Evolutionary conservation across 2,888 invertebrate species (phyloP).

Genomic region (Gasteruption jaculator): DNA sequence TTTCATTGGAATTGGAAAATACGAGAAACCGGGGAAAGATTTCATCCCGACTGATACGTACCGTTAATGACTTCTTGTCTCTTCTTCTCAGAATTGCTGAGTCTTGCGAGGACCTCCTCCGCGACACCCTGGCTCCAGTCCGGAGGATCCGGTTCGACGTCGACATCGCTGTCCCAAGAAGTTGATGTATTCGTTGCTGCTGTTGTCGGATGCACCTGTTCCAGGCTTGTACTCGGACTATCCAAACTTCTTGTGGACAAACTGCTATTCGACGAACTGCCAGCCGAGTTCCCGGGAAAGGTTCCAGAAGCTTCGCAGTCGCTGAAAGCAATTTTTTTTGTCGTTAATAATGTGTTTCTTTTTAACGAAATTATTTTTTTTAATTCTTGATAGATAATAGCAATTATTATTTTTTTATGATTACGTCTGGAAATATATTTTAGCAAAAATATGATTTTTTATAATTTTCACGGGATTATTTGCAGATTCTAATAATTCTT

Average conservation of each 20-base stretch:
- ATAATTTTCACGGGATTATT: too few relatives aligned
- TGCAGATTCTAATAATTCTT: too few relatives aligned
- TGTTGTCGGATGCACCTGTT: constrained; percentile 56
- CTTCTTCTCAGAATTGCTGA: constrained; percentile 80
- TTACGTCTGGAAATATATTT: too few relatives aligned
- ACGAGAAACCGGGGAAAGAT: not conserved
- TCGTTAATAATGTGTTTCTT: too few relatives aligned
- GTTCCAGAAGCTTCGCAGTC: constrained; percentile 45
- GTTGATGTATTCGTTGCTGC: constrained; percentile 40
- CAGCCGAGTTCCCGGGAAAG: constrained; percentile 48
- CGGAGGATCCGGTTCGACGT: constrained; percentile 66
- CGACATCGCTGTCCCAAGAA: constrained; percentile 54
- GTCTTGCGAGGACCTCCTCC: constrained; percentile 67
- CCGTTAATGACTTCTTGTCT: constrained; percentile 91
- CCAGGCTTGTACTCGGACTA: constrained; percentile 71
- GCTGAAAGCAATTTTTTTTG: constrained; percentile 39
- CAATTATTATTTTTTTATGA: too few relatives aligned
- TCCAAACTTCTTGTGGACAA: constrained; percentile 56
- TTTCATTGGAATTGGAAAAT: not conserved
- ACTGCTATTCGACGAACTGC: constrained; percentile 49
- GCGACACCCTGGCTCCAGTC: constrained; percentile 76
- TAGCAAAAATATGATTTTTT: too few relatives aligned
- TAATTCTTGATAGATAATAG: too few relatives aligned
- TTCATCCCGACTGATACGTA: constrained; percentile 42
- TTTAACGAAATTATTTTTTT: too few relatives aligned